Base-by-base conservation (phyloP, 1,140 invertebrate species). In the Cydia strobilella region DNA sequence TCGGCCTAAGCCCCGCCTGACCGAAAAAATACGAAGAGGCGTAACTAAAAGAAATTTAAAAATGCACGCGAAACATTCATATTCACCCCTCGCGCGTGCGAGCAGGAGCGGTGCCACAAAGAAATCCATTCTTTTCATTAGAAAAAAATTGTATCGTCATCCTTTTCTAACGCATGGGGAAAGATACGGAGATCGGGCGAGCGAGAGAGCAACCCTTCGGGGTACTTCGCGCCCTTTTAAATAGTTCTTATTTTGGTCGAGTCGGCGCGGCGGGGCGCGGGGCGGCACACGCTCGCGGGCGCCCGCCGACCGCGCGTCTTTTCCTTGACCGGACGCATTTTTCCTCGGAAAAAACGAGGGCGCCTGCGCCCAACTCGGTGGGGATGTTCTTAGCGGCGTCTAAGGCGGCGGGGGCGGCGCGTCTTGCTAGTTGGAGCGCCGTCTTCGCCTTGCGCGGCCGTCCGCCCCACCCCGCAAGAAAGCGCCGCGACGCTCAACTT, bases 81-180 rank as follows among this genome's bases (percentile, higher is more conserved):
- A 90, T 82, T 74, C 76, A 18, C 73, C 66, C 10, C 23, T 66
- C 51, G 7, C 69, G 27, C 78, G 89, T 81, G 85, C 86, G 81
- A 91, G 86, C 83, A 90, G 87, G 91, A 91, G 77, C 74, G 77
- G 73, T 12, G 79, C 74, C 85, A 85, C 83, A 91, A 93, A 91
- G 90, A 91, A 90, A 86, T 82, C 82, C 85, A 91, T 93, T 93
- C 91, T 91, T 92, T 91, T 92, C 84, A 89, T 93, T 93, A 91
- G 90, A 92, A 91, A 93, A 92, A 92, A 93, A 86, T 82, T 82
- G 82, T 75, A 80, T 82, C 79, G 77, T 83, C 83, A 82, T 92
- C 90, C 83, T 83, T 65, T 84, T 92, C 88, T 88, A 80, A 79
- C 90, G 75, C 79, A 80, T 73, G 82, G 81, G 89, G 87, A 87